Evolutionary conservation across 2,888 invertebrate genomes (phyloP).

Genomic region (Linnaemya tessellans): DNA sequence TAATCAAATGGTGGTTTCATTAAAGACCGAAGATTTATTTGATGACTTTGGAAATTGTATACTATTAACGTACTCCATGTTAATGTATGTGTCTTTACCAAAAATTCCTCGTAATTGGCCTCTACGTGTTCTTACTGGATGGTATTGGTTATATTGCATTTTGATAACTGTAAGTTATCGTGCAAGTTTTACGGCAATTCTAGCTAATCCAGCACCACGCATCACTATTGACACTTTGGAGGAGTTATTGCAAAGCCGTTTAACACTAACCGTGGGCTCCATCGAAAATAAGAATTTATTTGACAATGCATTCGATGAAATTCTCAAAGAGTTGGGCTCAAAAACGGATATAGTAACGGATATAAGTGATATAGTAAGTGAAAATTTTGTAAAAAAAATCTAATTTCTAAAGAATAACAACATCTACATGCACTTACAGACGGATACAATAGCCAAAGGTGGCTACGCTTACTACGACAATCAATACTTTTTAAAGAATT

Average conservation of each 20-base stretch:
- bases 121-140: slow-evolving; percentile 90
- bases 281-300: slow-evolving; percentile 89
- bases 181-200: slow-evolving; percentile 93
- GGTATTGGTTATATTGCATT: slow-evolving; percentile 94
- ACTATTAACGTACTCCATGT: slow-evolving; percentile 92
- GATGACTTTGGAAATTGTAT: slow-evolving; percentile 89
- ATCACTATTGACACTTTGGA: slow-evolving; percentile 91
- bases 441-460: slow-evolving; percentile 87
- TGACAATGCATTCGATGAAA: slow-evolving; percentile 87
- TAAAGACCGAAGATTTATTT: slow-evolving; percentile 85
- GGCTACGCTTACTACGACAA: slow-evolving; percentile 92
- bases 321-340: slow-evolving; percentile 87
- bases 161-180: slow-evolving; percentile 91
- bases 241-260: slow-evolving; percentile 87
- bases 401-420: neutral
- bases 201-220: slow-evolving; percentile 91
- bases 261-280: slow-evolving; percentile 89
- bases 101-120: slow-evolving; percentile 91
- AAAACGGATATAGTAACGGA: slow-evolving; percentile 87
- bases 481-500: slow-evolving; percentile 87
- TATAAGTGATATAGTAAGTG: slow-evolving; percentile 86
- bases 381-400: neutral
- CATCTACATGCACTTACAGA: slow-evolving; percentile 73
- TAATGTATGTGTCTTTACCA: slow-evolving; percentile 90
- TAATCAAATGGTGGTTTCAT: slow-evolving; percentile 70